Evolutionary conservation across 2,113 vertebrate genomes (phyloP), one percentile per base, ranked within the genome.

Genomic region (Chloroceryle aenea): DNA sequence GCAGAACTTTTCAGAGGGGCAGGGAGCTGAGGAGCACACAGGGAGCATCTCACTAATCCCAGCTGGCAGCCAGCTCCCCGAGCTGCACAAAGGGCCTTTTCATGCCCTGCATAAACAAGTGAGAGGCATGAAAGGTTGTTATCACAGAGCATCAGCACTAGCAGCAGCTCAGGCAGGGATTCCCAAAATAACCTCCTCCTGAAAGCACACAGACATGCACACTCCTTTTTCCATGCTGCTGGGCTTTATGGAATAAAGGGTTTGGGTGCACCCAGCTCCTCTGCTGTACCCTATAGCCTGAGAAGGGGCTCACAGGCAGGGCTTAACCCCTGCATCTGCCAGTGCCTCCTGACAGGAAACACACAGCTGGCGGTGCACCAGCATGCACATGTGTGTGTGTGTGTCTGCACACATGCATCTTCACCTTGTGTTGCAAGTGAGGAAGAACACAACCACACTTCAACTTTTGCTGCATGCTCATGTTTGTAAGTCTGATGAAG

Each of bases 61-160:
- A 90, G 89, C 91, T 94, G 92, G 96, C 96, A 94, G 89, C 64
- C 83, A 61, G 71, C 89, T 95, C 73, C 76, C 81, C 0, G 2
- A 42, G 85, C 80, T 40, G 77, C 95, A 97, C 97, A 97, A 97
- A 96, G 48, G 76, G 69, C 87, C 95, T 95, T 96, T 97, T 97
- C 95, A 96, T 87, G 80, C 59, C 62, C 85, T 90, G 91, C 87
- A 86, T 67, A 97, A 97, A 95, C 97, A 97, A 94, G 79, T 2
- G 8, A 89, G 67, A 95, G 85, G 17, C 87, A 93, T 34, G 89
- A 93, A 87, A 89, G 82, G 83, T n/a, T 96, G 87, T 97, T 97
- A 96, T 95, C 83, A 2, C 61, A 96, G 87, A 89, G 81, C 96
- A 95, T 95, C 93, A 74, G 88, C 72, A 50, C 76, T 17, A 71